These are phyloP conservation scores for Myanophis thanlyinensis DNA, from an alignment of 2,113 vertebrate species.

Conservation along the genomic window DNA sequence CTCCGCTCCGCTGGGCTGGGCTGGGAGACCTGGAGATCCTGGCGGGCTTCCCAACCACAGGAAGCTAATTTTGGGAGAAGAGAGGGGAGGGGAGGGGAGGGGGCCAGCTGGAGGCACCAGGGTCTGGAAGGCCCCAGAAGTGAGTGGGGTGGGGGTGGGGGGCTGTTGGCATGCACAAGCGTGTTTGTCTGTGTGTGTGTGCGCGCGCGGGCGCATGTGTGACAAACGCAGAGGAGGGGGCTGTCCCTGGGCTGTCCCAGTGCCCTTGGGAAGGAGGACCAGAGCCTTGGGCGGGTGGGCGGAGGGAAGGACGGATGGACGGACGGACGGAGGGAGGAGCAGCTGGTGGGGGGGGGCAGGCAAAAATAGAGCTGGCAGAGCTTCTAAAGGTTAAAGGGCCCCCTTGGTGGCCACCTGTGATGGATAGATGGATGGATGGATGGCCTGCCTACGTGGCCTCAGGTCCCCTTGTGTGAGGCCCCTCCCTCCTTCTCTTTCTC, in stretches of 20 bases:
- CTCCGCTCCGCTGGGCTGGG: too few species aligned
- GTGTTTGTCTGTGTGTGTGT: too few species aligned
- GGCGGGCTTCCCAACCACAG: neutral
- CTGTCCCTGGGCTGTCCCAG: neutral
- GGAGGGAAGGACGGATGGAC: too few species aligned
- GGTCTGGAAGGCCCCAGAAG: neutral
- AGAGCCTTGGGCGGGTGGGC: slow-evolving; percentile 14
- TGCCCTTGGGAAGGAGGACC: neutral
- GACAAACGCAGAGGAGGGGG: neutral
- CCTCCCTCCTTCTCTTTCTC: neutral
- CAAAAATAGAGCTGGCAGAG: slow-evolving; percentile 53
- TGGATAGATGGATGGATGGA: too few species aligned
- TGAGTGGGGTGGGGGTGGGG: neutral
- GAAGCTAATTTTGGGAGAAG: slow-evolving; percentile 5
- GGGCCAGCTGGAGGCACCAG: neutral
- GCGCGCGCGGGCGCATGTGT: neutral
- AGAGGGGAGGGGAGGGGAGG: too few species aligned
- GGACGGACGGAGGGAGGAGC: too few species aligned
- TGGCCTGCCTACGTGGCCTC: neutral
- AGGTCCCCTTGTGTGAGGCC: neutral
- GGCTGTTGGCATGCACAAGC: neutral
- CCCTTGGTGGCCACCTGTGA: neutral
- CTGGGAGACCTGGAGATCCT: neutral
- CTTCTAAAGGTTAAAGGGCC: neutral
- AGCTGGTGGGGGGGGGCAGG: slow-evolving; percentile 55